Conservation (phyloP, 2,888 invertebrate genomes). For the Laspeyria flexula region DNA sequence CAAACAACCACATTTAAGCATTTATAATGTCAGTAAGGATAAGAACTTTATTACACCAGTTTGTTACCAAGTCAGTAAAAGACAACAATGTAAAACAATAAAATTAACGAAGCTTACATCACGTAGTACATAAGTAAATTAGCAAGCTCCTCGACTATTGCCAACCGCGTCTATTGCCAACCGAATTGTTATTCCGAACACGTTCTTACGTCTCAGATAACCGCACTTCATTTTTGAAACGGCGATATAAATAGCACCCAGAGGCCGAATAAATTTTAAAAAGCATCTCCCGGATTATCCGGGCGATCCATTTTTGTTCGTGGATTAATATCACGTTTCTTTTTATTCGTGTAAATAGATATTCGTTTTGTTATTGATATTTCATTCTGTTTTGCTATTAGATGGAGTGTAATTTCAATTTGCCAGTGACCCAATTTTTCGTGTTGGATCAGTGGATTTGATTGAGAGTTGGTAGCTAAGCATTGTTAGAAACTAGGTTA, state of each 20-base stretch:
- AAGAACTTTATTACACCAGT: background rate
- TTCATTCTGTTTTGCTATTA: conserved; percentile 7
- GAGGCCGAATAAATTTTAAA: conserved; percentile 81
- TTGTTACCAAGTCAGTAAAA: background rate
- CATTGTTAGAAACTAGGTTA: conserved; percentile 8
- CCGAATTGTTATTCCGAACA: conserved; percentile 73
- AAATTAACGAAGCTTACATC: conserved; percentile 35
- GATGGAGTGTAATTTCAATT: conserved; percentile 8
- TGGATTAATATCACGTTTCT: conserved; percentile 42
- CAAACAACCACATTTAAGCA: background rate
- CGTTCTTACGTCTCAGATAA: conserved; percentile 80
- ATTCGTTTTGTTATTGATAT: conserved; percentile 28
- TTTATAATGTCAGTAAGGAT: background rate
- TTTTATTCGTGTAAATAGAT: conserved; percentile 37
- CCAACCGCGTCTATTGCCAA: conserved; percentile 38
- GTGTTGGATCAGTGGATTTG: conserved; percentile 7
- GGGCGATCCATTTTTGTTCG: conserved; percentile 44
- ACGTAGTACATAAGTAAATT: conserved; percentile 44
- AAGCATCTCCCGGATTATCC: conserved; percentile 64
- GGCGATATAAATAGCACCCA: conserved; percentile 82
- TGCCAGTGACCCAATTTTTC: conserved; percentile 3
- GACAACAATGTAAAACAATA: conserved; percentile 20
- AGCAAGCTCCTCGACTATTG: conserved; percentile 35
- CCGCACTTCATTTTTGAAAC: conserved; percentile 84
- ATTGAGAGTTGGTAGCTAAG: conserved; percentile 9